Evolutionary conservation across 2,888 invertebrate genomes (phyloP).

Genomic region (Dynastes maya): DNA sequence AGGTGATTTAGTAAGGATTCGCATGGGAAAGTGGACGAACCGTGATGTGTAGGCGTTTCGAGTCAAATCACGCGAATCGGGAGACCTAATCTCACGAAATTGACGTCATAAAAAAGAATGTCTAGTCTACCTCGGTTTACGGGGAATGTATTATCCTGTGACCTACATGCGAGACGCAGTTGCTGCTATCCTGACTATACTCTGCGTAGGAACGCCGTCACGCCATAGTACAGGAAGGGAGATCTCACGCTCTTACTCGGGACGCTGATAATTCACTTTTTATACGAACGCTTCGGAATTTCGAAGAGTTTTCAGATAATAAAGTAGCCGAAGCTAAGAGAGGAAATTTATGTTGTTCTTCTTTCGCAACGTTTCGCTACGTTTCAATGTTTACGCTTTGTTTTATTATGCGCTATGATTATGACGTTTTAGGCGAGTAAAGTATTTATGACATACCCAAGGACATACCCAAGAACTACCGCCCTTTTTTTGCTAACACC

Average conservation of each 20-base stretch:
- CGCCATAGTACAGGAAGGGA: not conserved
- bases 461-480: no score
- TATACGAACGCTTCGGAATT: slow-evolving; percentile 43
- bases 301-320: slow-evolving; percentile 44
- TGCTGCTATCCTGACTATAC: not conserved
- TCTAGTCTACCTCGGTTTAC: slow-evolving; percentile 46
- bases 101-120: slow-evolving; percentile 45
- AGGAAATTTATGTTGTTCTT: slow-evolving; percentile 30
- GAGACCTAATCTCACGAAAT: slow-evolving; percentile 51
- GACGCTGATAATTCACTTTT: slow-evolving; percentile 44
- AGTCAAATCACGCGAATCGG: slow-evolving; percentile 54
- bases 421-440: no score
- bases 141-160: slow-evolving; percentile 44
- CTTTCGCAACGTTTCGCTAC: not conserved
- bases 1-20: slow-evolving; percentile 44
- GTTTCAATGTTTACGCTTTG: slow-evolving; percentile 28
- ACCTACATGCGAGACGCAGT: slow-evolving; percentile 36
- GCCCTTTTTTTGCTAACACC: no score
- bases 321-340: slow-evolving; percentile 29
- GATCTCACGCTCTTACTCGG: slow-evolving; percentile 20
- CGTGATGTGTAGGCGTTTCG: slow-evolving; percentile 52
- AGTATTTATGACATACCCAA: no score
- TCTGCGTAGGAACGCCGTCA: not conserved
- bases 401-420: no score
- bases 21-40: slow-evolving; percentile 50